Evolutionary conservation across 2,797 vertebrate species (phyloP), one percentile per base, ranked within the genome.

Genomic region (Chelon auratus): DNA sequence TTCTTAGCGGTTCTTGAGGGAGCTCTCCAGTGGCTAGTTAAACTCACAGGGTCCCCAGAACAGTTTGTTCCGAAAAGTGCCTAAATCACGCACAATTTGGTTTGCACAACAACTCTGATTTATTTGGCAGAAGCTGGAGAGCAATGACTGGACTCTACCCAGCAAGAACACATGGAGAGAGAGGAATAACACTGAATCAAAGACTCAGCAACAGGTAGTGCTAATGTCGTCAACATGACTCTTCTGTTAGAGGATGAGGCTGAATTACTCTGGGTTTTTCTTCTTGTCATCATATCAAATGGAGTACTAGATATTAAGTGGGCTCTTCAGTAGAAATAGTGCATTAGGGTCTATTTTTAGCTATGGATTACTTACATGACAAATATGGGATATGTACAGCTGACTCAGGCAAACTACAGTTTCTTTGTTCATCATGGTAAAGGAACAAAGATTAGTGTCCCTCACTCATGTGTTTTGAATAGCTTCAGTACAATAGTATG

Each of bases 201-300:
- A 95, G 90, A 92, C 93, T 93, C 94, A 92, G 85, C 93, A 91
- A 78, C 95, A 96, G 96, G 96, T 97, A 93, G 88, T 77, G 5
- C 7, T 62, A 17, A 48, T 14, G 14, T 14, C 15, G 10, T 42
- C 10, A 52, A 5, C 18, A 58, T 4, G 22, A 45, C 14, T 17
- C 4, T 45, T n/a, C 3, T 43, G 42, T 43, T 43, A 6, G 5
- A 43, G 42, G 42, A 43, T 6, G 13, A 42, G 11, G 4, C 40
- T 42, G 14, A 39, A 13, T 17, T 43, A 17, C 15, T 43, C 5
- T n/a, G 17, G 43, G 15, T n/a, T 17, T n/a, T 45, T n/a, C 7
- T n/a, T 45, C 6, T 4, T 45, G 5, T 17, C 6, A 9, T 45
- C 43, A 45, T 8, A 45, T 43, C 14, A 43, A 1, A 42, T 42